Percentiles rank a stretch among this genome's conserved stretches.
These are phyloP conservation scores for Liparis tanakae DNA, from an alignment of 2,797 vertebrate genomes.

Conservation along the genomic window DNA sequence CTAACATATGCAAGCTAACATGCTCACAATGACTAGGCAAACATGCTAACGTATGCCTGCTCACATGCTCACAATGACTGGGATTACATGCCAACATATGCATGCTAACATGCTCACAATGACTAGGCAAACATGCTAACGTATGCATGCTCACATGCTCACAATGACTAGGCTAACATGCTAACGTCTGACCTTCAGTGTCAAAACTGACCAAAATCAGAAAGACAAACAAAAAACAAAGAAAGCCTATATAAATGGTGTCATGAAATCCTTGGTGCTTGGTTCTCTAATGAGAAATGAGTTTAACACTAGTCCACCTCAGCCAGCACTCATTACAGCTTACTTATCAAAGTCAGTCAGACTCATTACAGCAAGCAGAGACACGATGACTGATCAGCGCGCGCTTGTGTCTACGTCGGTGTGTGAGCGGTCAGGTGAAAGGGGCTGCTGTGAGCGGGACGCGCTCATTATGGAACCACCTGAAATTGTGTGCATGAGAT, in stretches of 20 bases:
- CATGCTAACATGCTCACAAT: no score
- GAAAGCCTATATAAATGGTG: neutral
- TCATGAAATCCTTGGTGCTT: neutral
- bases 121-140: no score
- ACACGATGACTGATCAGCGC: conserved; percentile 66
- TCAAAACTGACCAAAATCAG: neutral
- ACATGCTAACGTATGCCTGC: no score
- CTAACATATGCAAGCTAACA: no score
- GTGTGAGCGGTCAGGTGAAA: conserved; percentile 69
- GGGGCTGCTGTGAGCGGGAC: conserved; percentile 72
- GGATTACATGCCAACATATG: no score
- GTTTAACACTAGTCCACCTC: conserved; percentile 11
- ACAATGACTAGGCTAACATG: no score
- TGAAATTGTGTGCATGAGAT: conserved; percentile 60
- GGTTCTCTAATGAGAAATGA: conserved; percentile 2
- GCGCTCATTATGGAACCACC: conserved; percentile 76
- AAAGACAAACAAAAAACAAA: neutral
- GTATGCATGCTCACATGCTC: no score
- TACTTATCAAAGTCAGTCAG: conserved; percentile 57
- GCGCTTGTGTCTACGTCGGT: conserved; percentile 49
- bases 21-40: no score
- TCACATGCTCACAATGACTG: no score
- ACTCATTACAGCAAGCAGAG: conserved; percentile 57
- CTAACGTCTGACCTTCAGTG: neutral
- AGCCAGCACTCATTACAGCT: conserved; percentile 35